Evolutionary conservation across 2,113 vertebrate species (phyloP).

Genomic region (Hemicordylus capensis): DNA sequence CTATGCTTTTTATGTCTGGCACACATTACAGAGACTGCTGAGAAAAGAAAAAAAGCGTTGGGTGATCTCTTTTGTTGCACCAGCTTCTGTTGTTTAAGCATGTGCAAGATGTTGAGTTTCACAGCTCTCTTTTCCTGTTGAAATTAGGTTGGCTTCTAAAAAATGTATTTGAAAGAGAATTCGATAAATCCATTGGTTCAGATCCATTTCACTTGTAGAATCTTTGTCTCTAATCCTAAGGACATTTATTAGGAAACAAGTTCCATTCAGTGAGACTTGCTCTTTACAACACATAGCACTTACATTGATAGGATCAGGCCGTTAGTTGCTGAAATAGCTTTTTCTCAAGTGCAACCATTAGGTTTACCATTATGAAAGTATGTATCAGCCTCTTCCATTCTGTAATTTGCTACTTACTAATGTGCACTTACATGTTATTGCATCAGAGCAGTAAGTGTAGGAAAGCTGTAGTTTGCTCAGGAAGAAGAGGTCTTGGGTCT

Average conservation of each 20-base stretch:
- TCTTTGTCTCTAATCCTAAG: neutral
- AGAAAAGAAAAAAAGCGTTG: conserved; percentile 23
- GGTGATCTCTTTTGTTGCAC: conserved; percentile 22
- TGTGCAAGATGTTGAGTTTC: neutral
- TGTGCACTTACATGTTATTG: neutral
- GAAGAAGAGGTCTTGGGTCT: neutral
- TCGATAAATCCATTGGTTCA: neutral
- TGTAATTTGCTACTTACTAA: neutral
- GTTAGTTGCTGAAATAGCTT: neutral
- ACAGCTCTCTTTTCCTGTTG: neutral
- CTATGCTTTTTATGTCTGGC: conserved; percentile 21
- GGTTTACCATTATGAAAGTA: conserved; percentile 32
- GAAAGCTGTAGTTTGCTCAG: neutral
- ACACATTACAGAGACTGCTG: neutral
- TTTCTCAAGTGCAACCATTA: neutral
- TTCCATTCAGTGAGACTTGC: neutral
- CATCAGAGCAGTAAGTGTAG: neutral
- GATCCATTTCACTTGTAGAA: neutral
- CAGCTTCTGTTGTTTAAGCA: neutral
- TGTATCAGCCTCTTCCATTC: conserved; percentile 24
- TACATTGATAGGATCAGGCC: neutral
- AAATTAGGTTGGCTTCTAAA: conserved; percentile 4
- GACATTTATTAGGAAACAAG: neutral
- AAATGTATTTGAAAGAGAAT: neutral
- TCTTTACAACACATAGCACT: no score